Evolutionary conservation across 2,888 invertebrate genomes (phyloP).

Genomic region (Drosophila fulvimacula): DNA sequence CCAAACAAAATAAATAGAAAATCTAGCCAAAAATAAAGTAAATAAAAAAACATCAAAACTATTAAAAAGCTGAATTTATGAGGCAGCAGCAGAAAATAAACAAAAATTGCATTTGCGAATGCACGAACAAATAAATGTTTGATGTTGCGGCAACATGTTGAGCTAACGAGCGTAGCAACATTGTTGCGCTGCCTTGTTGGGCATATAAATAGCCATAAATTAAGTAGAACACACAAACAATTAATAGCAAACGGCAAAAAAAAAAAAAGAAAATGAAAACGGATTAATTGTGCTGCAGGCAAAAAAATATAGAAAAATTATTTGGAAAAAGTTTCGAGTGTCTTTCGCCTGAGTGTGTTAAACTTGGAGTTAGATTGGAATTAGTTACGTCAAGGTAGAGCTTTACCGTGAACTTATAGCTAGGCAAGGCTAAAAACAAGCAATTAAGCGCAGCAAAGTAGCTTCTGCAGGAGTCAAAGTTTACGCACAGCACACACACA

Average conservation of each 20-base stretch:
- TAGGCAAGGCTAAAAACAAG: constrained; percentile 37
- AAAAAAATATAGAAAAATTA: not conserved
- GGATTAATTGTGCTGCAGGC: constrained; percentile 12
- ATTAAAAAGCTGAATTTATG: constrained; percentile 65
- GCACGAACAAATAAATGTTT: constrained; percentile 47
- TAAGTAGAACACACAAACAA: constrained; percentile 40
- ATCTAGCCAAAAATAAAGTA: not conserved
- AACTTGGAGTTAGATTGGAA: not conserved
- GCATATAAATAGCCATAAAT: constrained; percentile 36
- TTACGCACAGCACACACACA: constrained; percentile 10
- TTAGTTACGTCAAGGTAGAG: not conserved
- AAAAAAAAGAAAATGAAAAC: not conserved
- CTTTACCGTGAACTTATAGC: constrained; percentile 5
- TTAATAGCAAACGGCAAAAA: constrained; percentile 19
- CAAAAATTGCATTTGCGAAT: constrained; percentile 52
- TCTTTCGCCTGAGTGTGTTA: too few species aligned
- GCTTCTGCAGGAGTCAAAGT: constrained; percentile 25
- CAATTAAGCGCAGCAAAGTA: constrained; percentile 57
- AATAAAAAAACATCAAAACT: constrained; percentile 35
- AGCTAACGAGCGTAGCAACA: constrained; percentile 12
- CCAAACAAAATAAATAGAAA: constrained; percentile 44
- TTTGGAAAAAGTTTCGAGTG: too few species aligned
- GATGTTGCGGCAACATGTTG: constrained; percentile 36
- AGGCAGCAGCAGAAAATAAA: constrained; percentile 16
- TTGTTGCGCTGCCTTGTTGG: constrained; percentile 18